Evolutionary conservation across 2,888 invertebrate genomes (phyloP).

Genomic region (Crossocerus cetratus): DNA sequence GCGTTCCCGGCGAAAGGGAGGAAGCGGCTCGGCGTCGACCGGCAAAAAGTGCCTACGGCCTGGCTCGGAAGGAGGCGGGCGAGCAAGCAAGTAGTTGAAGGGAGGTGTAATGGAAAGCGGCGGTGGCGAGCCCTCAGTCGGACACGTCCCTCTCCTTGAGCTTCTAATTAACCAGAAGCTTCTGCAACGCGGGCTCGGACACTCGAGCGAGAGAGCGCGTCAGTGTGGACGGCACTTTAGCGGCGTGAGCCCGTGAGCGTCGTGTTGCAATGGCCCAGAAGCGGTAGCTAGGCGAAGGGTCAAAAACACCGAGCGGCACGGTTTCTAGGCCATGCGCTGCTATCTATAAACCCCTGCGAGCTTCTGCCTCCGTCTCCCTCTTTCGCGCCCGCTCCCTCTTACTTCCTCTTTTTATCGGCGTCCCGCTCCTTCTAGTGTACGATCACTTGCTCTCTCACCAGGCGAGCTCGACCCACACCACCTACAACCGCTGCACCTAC

Average conservation of each 20-base stretch:
- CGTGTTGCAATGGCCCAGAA: constrained; percentile 76
- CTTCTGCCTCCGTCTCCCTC: constrained; percentile 49
- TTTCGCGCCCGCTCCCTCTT: constrained; percentile 35
- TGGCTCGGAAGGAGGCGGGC: neutral
- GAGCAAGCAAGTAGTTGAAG: neutral
- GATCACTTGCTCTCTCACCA: neutral
- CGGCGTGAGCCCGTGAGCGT: constrained; percentile 45
- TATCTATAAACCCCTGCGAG: constrained; percentile 76
- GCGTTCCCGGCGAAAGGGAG: neutral
- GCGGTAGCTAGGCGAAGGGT: constrained; percentile 77
- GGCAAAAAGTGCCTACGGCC: neutral
- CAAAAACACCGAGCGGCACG: constrained; percentile 76
- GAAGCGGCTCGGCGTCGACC: neutral
- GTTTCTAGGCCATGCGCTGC: constrained; percentile 77
- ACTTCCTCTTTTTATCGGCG: constrained; percentile 25
- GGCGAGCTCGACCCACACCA: constrained; percentile 50
- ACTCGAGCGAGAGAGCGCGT: neutral
- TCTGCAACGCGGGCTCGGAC: neutral
- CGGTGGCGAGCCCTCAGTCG: neutral
- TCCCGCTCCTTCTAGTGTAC: neutral
- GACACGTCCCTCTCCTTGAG: neutral
- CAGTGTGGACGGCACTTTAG: constrained; percentile 57
- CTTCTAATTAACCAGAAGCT: constrained; percentile 1
- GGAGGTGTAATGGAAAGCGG: neutral
- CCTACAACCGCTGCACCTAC: constrained; percentile 49